Conservation (phyloP, 1,140 invertebrate species). For the Leptestheria dahalacensis region DNA sequence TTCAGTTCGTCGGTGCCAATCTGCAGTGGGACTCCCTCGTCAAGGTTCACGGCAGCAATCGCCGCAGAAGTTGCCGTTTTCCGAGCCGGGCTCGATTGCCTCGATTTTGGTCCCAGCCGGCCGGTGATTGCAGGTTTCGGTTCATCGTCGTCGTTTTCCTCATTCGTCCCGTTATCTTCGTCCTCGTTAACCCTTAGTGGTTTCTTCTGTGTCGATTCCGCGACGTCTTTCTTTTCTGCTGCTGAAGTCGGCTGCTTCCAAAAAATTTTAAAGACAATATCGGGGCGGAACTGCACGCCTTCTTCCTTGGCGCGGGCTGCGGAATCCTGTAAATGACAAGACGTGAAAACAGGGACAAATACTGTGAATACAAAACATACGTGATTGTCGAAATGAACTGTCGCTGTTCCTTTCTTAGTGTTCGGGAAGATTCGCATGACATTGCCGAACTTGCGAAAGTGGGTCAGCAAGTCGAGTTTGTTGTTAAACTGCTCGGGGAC, state of each 20-base stretch:
- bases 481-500: not conserved
- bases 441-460: slow-evolving; percentile 1
- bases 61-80: not conserved
- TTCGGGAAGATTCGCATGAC: not conserved
- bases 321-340: not conserved
- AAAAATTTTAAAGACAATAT: not conserved
- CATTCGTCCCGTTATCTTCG: not conserved
- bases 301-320: not conserved
- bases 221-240: not conserved
- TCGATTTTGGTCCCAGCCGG: not conserved
- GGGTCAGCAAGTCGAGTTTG: not conserved
- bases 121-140: not conserved
- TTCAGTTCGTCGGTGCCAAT: slow-evolving; percentile 2
- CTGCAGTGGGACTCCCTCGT: slow-evolving; percentile 3
- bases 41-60: not conserved
- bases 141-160: not conserved
- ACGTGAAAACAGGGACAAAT: not conserved
- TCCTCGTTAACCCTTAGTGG: not conserved
- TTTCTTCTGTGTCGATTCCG: not conserved
- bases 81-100: not conserved
- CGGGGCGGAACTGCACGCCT: not conserved
- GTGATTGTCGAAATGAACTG: slow-evolving; percentile 3
- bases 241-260: not conserved
- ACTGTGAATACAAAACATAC: not conserved
- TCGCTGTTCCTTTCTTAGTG: not conserved